Conservation (phyloP, 1,140 invertebrate species). For the Tachypleus tridentatus region DNA sequence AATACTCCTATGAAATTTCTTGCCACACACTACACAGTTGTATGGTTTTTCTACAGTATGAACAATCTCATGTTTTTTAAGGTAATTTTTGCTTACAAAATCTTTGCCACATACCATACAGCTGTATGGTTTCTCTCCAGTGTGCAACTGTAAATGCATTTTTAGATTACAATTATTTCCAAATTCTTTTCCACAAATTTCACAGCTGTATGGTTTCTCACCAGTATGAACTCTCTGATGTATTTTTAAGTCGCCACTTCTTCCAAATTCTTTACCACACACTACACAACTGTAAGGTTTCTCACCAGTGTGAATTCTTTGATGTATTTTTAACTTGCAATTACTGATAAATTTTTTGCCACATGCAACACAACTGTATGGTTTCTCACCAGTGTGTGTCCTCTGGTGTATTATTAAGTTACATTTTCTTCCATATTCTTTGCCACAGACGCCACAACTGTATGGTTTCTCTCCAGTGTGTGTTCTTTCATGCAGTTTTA, state of each 20-base stretch:
- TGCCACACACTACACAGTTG: conserved; percentile 36
- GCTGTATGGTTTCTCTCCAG: conserved; percentile 81
- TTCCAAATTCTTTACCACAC: conserved; percentile 4
- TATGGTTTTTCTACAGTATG: conserved; percentile 21
- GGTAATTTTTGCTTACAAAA: conserved; percentile 11
- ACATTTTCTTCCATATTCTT: conserved; percentile 51
- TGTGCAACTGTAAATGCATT: conserved; percentile 81
- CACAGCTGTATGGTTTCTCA: conserved; percentile 37
- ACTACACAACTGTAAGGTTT: conserved; percentile 4
- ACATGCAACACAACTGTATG: conserved; percentile 27
- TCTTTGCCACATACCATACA: conserved; percentile 60
- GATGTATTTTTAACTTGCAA: conserved; percentile 9
- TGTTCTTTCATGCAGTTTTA: conserved; percentile 3
- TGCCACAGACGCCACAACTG: conserved; percentile 37
- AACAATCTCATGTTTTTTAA: conserved; percentile 29
- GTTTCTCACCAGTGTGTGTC: conserved; percentile 22
- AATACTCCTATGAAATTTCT: no score
- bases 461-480: conserved; percentile 42
- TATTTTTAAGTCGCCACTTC: not conserved
- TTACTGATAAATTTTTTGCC: conserved; percentile 21
- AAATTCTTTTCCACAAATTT: conserved; percentile 40
- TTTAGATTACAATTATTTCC: conserved; percentile 58
- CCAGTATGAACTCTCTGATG: conserved; percentile 22
- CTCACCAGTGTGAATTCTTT: conserved; percentile 7
- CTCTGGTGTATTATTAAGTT: conserved; percentile 23